These are phyloP conservation scores for Mesocentrotus franciscanus DNA, from an alignment of 53 echinoderm and acorn worm genomes.

Conservation along the genomic window DNA sequence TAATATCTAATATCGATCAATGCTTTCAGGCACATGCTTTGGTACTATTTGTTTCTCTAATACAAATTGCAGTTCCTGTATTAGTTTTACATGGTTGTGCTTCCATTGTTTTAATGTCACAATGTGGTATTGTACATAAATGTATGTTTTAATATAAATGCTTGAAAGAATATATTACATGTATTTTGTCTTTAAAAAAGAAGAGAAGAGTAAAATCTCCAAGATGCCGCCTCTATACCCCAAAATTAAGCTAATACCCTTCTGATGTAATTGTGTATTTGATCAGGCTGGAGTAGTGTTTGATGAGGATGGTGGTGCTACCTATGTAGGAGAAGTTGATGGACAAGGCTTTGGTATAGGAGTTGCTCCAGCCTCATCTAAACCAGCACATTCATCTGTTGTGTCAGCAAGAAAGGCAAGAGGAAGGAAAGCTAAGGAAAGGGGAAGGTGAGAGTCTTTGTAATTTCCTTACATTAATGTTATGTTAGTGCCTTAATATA, in stretches of 20 bases:
- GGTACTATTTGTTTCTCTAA: too few relatives aligned
- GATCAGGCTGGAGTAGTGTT: constrained; percentile 90
- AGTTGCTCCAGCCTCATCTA: constrained; percentile 87
- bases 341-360: constrained; percentile 95
- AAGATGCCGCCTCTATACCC: neutral
- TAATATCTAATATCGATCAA: too few relatives aligned
- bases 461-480: neutral
- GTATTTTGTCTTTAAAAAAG: too few relatives aligned
- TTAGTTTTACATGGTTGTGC: too few relatives aligned
- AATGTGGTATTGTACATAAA: too few relatives aligned
- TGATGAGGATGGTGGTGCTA: constrained; percentile 93
- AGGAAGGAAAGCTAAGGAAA: constrained; percentile 87
- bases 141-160: too few relatives aligned
- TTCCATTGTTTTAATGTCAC: too few relatives aligned
- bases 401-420: constrained; percentile 90
- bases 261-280: neutral
- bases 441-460: constrained; percentile 77
- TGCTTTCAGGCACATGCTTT: too few relatives aligned
- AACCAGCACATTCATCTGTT: constrained; percentile 88
- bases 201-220: too few relatives aligned
- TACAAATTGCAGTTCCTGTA: too few relatives aligned
- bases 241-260: neutral
- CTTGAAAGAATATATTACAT: neutral
- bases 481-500: too few relatives aligned
- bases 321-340: constrained; percentile 91